These are phyloP conservation scores for Nasonia longicornis DNA, from an alignment of 1,140 invertebrate genomes.

Conservation along the genomic window DNA sequence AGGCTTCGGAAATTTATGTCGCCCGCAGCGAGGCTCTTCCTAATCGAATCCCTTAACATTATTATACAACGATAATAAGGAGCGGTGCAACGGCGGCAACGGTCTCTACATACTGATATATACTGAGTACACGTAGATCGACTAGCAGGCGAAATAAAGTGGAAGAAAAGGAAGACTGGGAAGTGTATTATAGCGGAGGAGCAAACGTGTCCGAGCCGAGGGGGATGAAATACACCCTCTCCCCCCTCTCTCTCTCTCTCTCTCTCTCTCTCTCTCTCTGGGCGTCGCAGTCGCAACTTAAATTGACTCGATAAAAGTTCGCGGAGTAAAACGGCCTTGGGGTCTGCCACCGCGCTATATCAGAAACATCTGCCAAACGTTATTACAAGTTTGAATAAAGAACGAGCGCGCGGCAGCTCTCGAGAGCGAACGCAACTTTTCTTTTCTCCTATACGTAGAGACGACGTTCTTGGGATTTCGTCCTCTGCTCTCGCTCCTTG, in stretches of 20 bases:
- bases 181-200: constrained; percentile 22
- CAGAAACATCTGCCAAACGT: constrained; percentile 70
- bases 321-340: constrained; percentile 63
- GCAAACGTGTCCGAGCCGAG: constrained; percentile 18
- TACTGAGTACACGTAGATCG: background rate
- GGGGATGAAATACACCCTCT: constrained; percentile 36
- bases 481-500: constrained; percentile 29
- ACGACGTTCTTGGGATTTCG: constrained; percentile 54
- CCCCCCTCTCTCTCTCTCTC: constrained; percentile 8
- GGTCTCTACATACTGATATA: background rate
- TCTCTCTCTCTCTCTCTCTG: constrained; percentile 25
- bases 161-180: constrained; percentile 21
- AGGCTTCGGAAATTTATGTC: constrained; percentile 36
- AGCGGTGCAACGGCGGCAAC: background rate
- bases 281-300: constrained; percentile 64
- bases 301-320: constrained; percentile 70
- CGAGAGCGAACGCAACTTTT: constrained; percentile 41
- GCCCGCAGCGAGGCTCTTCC: constrained; percentile 13
- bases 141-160: constrained; percentile 51
- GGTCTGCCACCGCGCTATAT: constrained; percentile 61
- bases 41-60: constrained; percentile 48
- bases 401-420: constrained; percentile 51
- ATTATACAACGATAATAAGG: constrained; percentile 46
- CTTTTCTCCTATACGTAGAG: constrained; percentile 48
- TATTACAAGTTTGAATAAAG: constrained; percentile 71